A percentile compares a stretch with the other conserved stretches of the same genome.
These are phyloP conservation scores for Hystrix cristata DNA, from an alignment of 2,113 vertebrate genomes.

Conservation along the genomic window DNA sequence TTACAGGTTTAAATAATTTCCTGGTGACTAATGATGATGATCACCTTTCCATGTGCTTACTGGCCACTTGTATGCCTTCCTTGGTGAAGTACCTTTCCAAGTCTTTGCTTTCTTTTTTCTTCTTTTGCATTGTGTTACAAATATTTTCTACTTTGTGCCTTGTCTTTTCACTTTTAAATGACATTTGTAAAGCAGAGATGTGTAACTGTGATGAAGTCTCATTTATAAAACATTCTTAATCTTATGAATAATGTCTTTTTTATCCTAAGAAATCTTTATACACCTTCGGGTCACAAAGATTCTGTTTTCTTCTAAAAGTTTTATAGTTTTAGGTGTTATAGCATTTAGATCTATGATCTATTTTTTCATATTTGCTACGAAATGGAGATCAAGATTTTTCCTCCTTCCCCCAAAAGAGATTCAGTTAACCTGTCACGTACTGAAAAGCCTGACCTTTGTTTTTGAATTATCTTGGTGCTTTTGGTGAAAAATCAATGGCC, in stretches of 20 bases:
- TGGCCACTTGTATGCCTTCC: background rate
- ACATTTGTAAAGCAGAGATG: background rate
- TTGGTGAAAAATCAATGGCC: background rate
- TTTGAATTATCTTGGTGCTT: background rate
- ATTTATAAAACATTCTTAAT: conserved; percentile 10
- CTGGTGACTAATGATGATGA: background rate
- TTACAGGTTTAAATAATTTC: background rate
- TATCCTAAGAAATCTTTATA: background rate
- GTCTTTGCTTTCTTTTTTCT: background rate
- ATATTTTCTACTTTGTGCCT: background rate
- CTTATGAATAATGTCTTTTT: background rate
- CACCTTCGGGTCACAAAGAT: background rate
- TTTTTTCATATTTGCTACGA: background rate
- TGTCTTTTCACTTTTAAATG: background rate
- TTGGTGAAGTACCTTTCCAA: background rate
- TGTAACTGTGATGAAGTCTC: background rate
- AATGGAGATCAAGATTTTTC: background rate
- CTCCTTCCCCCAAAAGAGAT: background rate
- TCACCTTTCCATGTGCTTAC: background rate
- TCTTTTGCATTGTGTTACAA: background rate
- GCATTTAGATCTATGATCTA: background rate
- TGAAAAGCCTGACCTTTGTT: background rate
- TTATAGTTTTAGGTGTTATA: background rate
- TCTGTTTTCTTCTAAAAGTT: background rate
- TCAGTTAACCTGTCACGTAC: background rate